Base-by-base conservation (phyloP, 2,113 vertebrate species). In the Isichthys henryi region DNA sequence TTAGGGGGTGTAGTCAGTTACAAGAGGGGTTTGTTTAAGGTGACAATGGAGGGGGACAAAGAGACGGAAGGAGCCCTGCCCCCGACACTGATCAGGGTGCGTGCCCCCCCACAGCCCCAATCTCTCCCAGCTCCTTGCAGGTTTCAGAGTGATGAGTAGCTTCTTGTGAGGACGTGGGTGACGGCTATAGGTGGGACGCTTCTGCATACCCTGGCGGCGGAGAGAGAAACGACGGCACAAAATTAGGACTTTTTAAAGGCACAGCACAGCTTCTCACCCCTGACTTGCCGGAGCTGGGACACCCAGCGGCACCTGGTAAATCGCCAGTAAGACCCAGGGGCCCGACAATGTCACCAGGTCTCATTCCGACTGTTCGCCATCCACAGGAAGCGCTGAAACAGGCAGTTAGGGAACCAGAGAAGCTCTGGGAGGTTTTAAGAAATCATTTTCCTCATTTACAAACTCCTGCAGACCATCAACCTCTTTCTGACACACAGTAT, bases 141-240 rank as follows among this genome's bases (percentile, higher is more conserved):
- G 9, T 35, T 35, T 50, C 39, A 74, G 86, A 88, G 89, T 35
- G 66, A 84, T 31, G 88, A 39, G 87, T 56, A 31, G 52, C 43
- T 88, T 90, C 90, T 84, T 88, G 70, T 27, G 48, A 80, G 89
- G 46, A 53, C 49, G 35, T 56, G 77, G 52, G 70, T 58, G 53
- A 70, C 19, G 87, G 90, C 53, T 84, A 77, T 66, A 52, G 77
- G 66, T 27, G 52, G 80, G 70, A 8, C 70, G 17, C 87, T 85
- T 45, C 50, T 66, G 87, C 86, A 77, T 50, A 88, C 31, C 50
- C 90, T 90, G 52, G 5, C 2, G 21, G 10, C 5, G 0, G 77
- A 45, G 15, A 86, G 19, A 43, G 9, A 86, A 86, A 86, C 15
- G 19, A 21, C 21, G 77, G 35, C 27, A 19, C 27, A 35, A 7